phyloP scores from a whole-genome alignment of 2,113 vertebrate genomes.

The Pogona vitticeps region DNA sequence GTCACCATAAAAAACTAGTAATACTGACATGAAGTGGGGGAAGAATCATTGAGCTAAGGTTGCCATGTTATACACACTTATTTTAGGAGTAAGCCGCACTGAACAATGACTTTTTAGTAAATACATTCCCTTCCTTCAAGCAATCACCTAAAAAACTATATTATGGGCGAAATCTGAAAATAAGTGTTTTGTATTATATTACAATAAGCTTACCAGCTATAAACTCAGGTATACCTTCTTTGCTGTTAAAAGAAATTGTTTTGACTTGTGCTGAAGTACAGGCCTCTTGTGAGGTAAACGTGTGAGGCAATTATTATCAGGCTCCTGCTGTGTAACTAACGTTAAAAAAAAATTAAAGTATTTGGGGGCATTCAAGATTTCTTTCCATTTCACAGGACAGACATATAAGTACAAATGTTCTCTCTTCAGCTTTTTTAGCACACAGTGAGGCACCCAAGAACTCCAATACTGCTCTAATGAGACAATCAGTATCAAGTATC shows the following conservation, averaged over 20 bases:
- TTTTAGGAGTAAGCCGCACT: neutral
- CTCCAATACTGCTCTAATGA: neutral
- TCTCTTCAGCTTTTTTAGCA: neutral
- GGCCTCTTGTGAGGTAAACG: conserved; percentile 48
- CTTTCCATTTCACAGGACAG: neutral
- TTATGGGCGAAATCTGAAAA: conserved; percentile 70
- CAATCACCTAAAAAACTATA: conserved; percentile 67
- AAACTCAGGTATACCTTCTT: neutral
- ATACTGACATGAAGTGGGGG: no score
- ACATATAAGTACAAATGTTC: neutral
- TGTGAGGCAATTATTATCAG: conserved; percentile 1
- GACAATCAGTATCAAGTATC: neutral
- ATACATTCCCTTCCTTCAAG: conserved; percentile 39
- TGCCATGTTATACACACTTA: neutral
- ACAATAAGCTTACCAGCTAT: neutral
- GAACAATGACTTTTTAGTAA: neutral
- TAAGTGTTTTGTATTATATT: conserved; percentile 49
- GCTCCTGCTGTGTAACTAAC: neutral
- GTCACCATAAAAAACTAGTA: conserved; percentile 15
- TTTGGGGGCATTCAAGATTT: neutral
- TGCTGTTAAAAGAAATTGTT: neutral
- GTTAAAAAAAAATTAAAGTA: neutral
- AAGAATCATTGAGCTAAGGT: no score
- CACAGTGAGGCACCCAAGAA: neutral
- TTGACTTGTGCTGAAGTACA: neutral